A percentile compares a stretch with the other conserved stretches of the same genome.
phyloP scores from a whole-genome alignment of 2,113 vertebrate species.

The Oncorhynchus gorbuscha region DNA sequence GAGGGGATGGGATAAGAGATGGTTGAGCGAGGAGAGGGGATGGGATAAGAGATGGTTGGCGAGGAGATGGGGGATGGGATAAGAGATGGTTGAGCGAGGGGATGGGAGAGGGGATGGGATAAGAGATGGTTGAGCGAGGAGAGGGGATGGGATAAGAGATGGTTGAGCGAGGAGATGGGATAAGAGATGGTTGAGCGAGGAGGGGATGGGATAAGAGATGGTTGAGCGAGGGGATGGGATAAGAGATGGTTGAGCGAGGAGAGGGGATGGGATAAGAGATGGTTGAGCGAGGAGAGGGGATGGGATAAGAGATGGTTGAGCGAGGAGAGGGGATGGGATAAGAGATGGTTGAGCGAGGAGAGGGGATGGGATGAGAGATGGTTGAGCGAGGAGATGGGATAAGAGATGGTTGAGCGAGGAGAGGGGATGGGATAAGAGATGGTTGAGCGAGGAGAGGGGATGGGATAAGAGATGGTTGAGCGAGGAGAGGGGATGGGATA shows the following conservation, averaged over 20 bases:
- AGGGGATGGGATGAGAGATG: constrained; percentile 13
- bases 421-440: constrained; percentile 19
- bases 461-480: constrained; percentile 22
- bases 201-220: constrained; percentile 19
- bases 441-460: constrained; percentile 28
- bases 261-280: constrained; percentile 14
- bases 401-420: constrained; percentile 13
- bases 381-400: background rate
- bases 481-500: constrained; percentile 20
- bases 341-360: constrained; percentile 26
- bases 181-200: constrained; percentile 27
- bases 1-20: constrained; percentile 14
- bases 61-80: constrained; percentile 20
- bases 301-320: constrained; percentile 22
- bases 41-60: constrained; percentile 22
- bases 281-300: constrained; percentile 28
- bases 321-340: constrained; percentile 20
- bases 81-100: constrained; percentile 28
- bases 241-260: constrained; percentile 27
- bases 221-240: constrained; percentile 23
- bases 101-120: too few relatives aligned
- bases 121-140: constrained; percentile 27
- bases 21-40: constrained; percentile 28
- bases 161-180: too few relatives aligned
- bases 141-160: constrained; percentile 11